Conservation (phyloP, 2,888 invertebrate species). For the Meloe dianella region DNA sequence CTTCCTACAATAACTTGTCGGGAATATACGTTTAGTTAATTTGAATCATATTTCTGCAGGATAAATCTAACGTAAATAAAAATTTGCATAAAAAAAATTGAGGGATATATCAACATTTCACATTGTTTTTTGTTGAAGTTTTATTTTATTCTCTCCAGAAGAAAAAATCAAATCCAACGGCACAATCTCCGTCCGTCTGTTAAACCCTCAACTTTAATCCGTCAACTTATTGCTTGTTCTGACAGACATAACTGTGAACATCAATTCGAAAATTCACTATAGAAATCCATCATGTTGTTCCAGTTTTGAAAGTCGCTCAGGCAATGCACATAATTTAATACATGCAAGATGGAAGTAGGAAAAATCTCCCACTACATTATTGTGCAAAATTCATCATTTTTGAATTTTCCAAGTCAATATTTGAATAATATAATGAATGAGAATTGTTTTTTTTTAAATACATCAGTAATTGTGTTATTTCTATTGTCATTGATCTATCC, state of each 20-base stretch:
- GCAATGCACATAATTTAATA: not conserved
- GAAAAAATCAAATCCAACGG: not conserved
- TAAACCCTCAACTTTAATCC: not conserved
- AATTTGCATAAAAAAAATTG: too few species aligned
- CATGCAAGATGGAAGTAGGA: too few species aligned
- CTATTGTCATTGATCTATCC: not conserved
- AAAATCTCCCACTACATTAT: not conserved
- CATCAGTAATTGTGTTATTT: not conserved
- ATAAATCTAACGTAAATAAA: too few species aligned
- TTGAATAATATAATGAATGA: not conserved
- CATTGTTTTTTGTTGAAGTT: too few species aligned
- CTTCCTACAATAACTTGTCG: too few species aligned
- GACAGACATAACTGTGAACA: not conserved
- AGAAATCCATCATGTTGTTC: slow-evolving; percentile 3
- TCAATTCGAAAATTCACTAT: slow-evolving; percentile 1
- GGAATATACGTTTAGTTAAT: too few species aligned
- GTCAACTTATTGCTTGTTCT: not conserved
- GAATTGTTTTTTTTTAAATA: not conserved
- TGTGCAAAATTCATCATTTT: not conserved
- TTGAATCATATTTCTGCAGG: too few species aligned
- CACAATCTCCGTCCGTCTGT: not conserved
- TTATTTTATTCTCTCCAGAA: too few species aligned
- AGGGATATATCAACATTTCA: too few species aligned
- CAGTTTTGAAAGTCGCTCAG: not conserved
- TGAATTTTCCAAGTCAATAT: not conserved